Percentiles rank a stretch among this genome's conserved stretches.
These are phyloP conservation scores for Psittacula echo DNA, from an alignment of 2,797 vertebrate species.

Conservation along the genomic window DNA sequence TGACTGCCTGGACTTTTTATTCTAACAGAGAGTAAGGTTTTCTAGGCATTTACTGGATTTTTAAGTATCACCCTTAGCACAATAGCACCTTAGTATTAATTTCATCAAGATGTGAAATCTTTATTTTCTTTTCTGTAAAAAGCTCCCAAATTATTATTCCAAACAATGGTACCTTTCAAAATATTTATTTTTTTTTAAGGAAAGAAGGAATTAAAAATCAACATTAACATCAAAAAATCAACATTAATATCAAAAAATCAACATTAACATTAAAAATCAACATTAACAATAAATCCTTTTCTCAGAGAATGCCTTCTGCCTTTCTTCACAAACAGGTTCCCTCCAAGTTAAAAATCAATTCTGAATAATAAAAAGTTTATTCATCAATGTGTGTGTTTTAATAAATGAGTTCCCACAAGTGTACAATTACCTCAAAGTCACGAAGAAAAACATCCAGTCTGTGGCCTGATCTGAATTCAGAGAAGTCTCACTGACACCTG, in stretches of 20 bases:
- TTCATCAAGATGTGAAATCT: background rate
- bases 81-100: background rate
- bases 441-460: background rate
- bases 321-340: background rate
- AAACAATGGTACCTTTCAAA: background rate
- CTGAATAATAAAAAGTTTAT: background rate
- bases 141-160: background rate
- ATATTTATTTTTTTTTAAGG: background rate
- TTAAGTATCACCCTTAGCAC: background rate
- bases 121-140: conserved; percentile 10
- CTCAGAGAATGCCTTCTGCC: background rate
- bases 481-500: background rate
- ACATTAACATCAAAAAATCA: background rate
- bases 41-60: conserved; percentile 10
- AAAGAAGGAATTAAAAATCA: background rate
- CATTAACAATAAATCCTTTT: background rate
- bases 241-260: background rate
- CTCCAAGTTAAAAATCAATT: background rate
- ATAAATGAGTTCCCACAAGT: background rate
- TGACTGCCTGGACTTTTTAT: conserved; percentile 13
- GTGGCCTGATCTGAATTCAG: background rate
- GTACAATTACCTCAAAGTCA: background rate
- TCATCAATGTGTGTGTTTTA: background rate
- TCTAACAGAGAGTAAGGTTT: background rate
- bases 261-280: background rate